Evolutionary conservation across 2,797 vertebrate species (phyloP), one percentile per base, ranked within the genome.

Genomic region (Urophycis tenuis): DNA sequence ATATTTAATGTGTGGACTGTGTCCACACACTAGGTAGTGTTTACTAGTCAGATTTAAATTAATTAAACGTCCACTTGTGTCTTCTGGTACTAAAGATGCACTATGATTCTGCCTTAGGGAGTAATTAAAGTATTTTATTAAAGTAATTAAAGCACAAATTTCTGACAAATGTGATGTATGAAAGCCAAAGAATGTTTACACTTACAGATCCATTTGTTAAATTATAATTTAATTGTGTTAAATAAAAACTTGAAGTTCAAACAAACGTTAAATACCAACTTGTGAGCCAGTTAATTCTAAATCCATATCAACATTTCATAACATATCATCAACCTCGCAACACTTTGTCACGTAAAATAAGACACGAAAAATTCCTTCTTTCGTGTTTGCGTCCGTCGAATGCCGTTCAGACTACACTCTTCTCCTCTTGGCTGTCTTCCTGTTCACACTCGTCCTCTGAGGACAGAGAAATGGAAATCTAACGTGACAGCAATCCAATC

Each of bases 391-490:
- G 8, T 6, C 33, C 69, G 15, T 19, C 14, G 29, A 33, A 33
- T 5, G 69, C 29, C 60, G 5, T 71, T 71, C 69, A 71, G 30
- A 7, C 75, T 85, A 86, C 88, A 84, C 85, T 88, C 86, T 86
- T 86, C 79, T 92, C 83, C 81, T 93, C 81, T 77, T 90, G 0
- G 34, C 0, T 19, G 36, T 35, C 29, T 53, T 88, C 78, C 79
- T 89, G 75, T 35, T 34, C 39, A 67, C 41, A 36, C 75, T 22
- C 6, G 76, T 86, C 80, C 75, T 91, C 92, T 93, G 74, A 77
- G 0, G 25, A 76, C 6, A 75, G 64, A 81, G 49, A 73, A 79
- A 84, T 60, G 74, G 25, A 35, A n/a, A 78, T 77, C 1, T 34
- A 77, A 75, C 3, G 78, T 67, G 25, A 67, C 22, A n/a, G 60